A percentile compares a stretch with the other conserved stretches of the same genome.
These are phyloP conservation scores for Cossypha dichroa DNA, from an alignment of 2,797 vertebrate genomes.

Conservation along the genomic window DNA sequence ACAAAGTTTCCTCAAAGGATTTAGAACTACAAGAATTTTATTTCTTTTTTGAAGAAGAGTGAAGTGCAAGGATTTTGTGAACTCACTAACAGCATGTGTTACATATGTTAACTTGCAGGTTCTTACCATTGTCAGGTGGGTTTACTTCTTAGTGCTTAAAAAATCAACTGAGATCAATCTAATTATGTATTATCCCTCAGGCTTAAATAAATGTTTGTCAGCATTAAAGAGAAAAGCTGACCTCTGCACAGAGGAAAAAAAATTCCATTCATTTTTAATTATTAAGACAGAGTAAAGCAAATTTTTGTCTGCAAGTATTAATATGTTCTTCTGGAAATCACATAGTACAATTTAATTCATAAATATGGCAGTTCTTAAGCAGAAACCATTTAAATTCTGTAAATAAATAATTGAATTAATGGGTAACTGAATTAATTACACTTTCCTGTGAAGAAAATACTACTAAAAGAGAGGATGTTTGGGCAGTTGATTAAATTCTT, in stretches of 20 bases:
- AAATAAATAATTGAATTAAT: not conserved
- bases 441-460: not conserved
- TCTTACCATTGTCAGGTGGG: not conserved
- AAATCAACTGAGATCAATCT: not conserved
- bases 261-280: not conserved
- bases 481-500: not conserved
- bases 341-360: not conserved
- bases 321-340: not conserved
- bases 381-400: not conserved
- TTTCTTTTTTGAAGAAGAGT: not conserved
- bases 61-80: not conserved
- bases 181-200: not conserved
- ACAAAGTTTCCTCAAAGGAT: not conserved
- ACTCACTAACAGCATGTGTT: not conserved
- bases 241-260: not conserved
- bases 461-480: not conserved
- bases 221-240: not conserved
- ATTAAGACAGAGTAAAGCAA: not conserved
- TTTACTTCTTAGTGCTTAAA: not conserved
- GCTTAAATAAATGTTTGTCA: not conserved
- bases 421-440: not conserved
- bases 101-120: not conserved
- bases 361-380: not conserved
- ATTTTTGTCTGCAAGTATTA: not conserved
- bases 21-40: not conserved